Evolutionary conservation across 2,888 invertebrate genomes (phyloP).

Genomic region (Drosophila sordidula): DNA sequence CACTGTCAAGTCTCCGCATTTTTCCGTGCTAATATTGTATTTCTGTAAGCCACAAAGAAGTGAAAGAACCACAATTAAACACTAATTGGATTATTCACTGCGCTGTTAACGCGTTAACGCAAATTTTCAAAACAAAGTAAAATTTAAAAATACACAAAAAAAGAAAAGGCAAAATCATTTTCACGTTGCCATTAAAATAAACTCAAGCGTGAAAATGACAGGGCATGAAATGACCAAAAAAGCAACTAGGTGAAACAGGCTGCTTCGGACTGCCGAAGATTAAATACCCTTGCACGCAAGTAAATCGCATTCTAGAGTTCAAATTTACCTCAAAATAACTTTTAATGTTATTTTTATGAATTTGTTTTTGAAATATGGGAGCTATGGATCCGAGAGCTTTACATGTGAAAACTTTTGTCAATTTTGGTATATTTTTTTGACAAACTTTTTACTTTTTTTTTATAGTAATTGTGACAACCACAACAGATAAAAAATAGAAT

Average conservation of each 20-base stretch:
- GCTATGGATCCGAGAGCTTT: too few relatives aligned
- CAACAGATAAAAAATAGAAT: too few relatives aligned
- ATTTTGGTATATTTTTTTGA: too few relatives aligned
- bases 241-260: slow-evolving; percentile 11
- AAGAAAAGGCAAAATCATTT: slow-evolving; percentile 59
- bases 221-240: slow-evolving; percentile 83
- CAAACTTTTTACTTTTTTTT: too few relatives aligned
- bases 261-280: neutral
- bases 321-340: too few relatives aligned
- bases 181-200: slow-evolving; percentile 56
- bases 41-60: slow-evolving; percentile 87
- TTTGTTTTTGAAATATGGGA: too few relatives aligned
- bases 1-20: slow-evolving; percentile 90
- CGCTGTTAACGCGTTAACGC: slow-evolving; percentile 17
- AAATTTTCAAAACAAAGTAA: slow-evolving; percentile 31
- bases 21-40: slow-evolving; percentile 90
- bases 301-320: neutral
- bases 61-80: slow-evolving; percentile 13
- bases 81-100: slow-evolving; percentile 36
- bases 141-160: slow-evolving; percentile 20
- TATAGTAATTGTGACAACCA: too few relatives aligned
- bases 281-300: slow-evolving; percentile 6
- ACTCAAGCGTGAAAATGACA: slow-evolving; percentile 70
- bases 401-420: too few relatives aligned
- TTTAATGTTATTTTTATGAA: too few relatives aligned